Evolutionary conservation across 2,888 invertebrate genomes (phyloP).

Genomic region (Arctia plantaginis): DNA sequence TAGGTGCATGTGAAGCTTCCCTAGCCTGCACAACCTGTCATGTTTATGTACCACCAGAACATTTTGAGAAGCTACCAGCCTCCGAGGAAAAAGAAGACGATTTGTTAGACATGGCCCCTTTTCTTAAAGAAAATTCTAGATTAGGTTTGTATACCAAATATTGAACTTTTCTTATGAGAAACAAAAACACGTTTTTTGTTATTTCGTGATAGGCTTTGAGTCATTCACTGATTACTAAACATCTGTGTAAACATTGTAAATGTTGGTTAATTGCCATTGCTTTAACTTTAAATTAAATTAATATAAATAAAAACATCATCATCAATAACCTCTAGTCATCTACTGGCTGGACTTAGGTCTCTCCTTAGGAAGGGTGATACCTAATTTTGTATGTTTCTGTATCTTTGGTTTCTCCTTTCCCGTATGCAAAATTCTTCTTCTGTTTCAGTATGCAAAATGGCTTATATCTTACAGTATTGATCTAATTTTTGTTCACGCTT

Average conservation of each 20-base stretch:
- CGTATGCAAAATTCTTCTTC: too few relatives aligned
- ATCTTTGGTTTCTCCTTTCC: too few relatives aligned
- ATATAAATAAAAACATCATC: too few relatives aligned
- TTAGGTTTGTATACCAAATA: slow-evolving; percentile 86
- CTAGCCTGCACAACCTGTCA: slow-evolving; percentile 99
- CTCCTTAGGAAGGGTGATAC: too few relatives aligned
- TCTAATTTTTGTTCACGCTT: not conserved
- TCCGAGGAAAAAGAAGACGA: slow-evolving; percentile 98
- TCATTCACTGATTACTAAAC: not conserved
- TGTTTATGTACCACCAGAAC: slow-evolving; percentile 94
- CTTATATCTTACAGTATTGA: not conserved
- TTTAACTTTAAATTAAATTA: too few relatives aligned
- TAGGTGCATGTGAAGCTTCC: slow-evolving; percentile 99
- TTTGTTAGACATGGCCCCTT: slow-evolving; percentile 98
- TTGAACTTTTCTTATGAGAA: not conserved
- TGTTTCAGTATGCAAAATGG: accelerated
- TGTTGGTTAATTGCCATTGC: not conserved
- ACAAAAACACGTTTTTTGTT: not conserved
- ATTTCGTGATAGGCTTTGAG: not conserved
- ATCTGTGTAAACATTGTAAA: not conserved
- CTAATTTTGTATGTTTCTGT: too few relatives aligned
- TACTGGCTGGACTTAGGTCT: too few relatives aligned
- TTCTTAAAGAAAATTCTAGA: slow-evolving; percentile 97
- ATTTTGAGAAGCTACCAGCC: slow-evolving; percentile 90
- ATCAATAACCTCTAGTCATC: too few relatives aligned